Base-by-base conservation (phyloP, 1,140 invertebrate species). In the Aphis gossypii region DNA sequence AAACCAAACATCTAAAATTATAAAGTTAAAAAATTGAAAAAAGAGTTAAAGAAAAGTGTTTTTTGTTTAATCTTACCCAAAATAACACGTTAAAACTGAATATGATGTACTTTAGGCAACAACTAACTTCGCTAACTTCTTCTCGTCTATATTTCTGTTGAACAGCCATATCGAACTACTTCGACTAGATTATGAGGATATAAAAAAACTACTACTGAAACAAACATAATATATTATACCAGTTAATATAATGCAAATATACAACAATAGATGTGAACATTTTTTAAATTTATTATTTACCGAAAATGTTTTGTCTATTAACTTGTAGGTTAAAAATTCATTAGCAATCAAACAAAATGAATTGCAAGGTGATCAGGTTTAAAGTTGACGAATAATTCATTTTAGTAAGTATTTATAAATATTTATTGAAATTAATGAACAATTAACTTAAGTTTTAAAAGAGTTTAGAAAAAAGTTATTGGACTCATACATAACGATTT, bases 71-170 rank as follows among this genome's bases (percentile, higher is more conserved):
- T 96, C 97, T 97, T 95, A 99, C 98, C 98, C 98, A 99, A 96
- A 99, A 99, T 94, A 99, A 96, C 94, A 99, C 98, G 96, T 99
- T 99, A 96, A 99, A 99, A 95, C 98, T 97, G 96, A 99, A 99
- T 94, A 99, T 99, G 95, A 99, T 96, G 96, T 99, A 99, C 96
- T 99, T 99, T 89, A 99, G 96, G 95, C 98, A 99, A 96, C 98
- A 99, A 96, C 98, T 99, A 95, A 99, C 98, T 97, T 99, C 98
- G 95, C 97, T 98, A 94, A 97, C 97, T 95, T 98, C 97, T 95
- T 97, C 96, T 95, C 97, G 96, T 46, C 89, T 92, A 86, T 94
- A 94, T 38, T 93, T 93, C 51, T 93, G 92, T 86, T 93, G 92
- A 54, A 93, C 35, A 41, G 92, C 92, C 92, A 93, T 93, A 54